Percentiles rank a stretch among this genome's conserved stretches.
Evolutionary conservation across 2,113 vertebrate species (phyloP).

Genomic region (Eira barbara): DNA sequence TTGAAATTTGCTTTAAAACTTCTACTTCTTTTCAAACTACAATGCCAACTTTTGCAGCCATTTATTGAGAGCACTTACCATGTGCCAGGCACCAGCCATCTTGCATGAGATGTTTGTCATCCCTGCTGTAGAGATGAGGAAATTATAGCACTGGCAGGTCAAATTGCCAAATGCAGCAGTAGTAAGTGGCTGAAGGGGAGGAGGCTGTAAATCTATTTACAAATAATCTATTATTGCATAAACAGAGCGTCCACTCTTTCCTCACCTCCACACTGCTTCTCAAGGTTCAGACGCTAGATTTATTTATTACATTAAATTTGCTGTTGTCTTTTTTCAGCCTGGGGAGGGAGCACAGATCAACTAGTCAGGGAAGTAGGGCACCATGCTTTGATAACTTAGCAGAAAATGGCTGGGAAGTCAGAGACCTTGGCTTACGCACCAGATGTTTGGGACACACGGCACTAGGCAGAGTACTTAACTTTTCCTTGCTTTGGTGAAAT

Average conservation of each 20-base stretch:
- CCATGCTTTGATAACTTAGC: rapidly evolving
- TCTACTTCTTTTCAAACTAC: background rate
- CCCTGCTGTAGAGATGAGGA: background rate
- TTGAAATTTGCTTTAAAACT: background rate
- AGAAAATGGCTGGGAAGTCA: background rate
- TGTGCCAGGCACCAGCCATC: background rate
- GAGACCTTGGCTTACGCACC: background rate
- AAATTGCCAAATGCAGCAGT: background rate
- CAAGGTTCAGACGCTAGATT: background rate
- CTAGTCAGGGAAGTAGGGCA: too few relatives aligned
- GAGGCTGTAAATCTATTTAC: background rate
- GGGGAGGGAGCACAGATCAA: background rate
- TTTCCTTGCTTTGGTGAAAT: background rate
- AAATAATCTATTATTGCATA: background rate
- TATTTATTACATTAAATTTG: background rate
- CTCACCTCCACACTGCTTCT: background rate
- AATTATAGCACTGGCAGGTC: background rate
- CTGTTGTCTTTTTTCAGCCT: background rate
- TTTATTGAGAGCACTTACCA: rapidly evolving
- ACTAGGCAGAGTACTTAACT: background rate
- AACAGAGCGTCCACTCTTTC: background rate
- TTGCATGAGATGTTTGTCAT: background rate
- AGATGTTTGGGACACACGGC: background rate
- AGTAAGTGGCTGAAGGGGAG: too few relatives aligned
- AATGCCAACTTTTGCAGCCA: background rate